Evolutionary conservation across 53 echinoderm and acorn worm genomes (phyloP), one percentile per base, ranked within the genome.

Genomic region (Echinarachnius parma): DNA sequence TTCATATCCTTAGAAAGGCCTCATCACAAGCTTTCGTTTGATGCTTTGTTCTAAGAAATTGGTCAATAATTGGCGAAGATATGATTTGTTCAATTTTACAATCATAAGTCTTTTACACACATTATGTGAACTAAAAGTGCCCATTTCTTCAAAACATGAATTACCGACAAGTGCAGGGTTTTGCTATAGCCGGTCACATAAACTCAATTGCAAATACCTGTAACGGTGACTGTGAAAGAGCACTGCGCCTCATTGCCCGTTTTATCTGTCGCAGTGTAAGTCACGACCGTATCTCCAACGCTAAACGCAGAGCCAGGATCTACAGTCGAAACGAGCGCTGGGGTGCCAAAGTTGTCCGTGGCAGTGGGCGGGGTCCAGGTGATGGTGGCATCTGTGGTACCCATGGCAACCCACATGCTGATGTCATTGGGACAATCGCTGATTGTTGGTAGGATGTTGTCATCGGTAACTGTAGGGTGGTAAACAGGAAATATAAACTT

Each of bases 211-310:
- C 14, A 3, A 21, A 36, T 47, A 72, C 74, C 74, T 34, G 29
- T 9, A 26, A 72, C 55, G 4, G 74, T 72, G 28, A 72, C 74
- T 1, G 22, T 26, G 28, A 72, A 72, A 9, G 74, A 54, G 23
- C 74, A 72, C 13, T 9, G 13, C 10, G 55, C 74, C 0, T 15
- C 31, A 56, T 72, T 72, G 39, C 28, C 24, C 16, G 39, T 57
- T 22, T n/a, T 13, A 36, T 72, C 74, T 1, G 74, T 72, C 5
- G 74, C 74, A 4, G 74, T 72, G 74, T 72, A 72, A 26, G 34
- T 56, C 36, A 72, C 74, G 15, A 5, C 28, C 2, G 46, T 39
- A 37, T 22, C 45, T 26, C 74, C 74, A 4, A 72, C 1, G 4
- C 25, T 16, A 27, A 72, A 72, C 23, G 28, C 11, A 4, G 55